Base-by-base conservation (phyloP, 2,888 invertebrate genomes). In the Lepeophtheirus nordmannii region DNA sequence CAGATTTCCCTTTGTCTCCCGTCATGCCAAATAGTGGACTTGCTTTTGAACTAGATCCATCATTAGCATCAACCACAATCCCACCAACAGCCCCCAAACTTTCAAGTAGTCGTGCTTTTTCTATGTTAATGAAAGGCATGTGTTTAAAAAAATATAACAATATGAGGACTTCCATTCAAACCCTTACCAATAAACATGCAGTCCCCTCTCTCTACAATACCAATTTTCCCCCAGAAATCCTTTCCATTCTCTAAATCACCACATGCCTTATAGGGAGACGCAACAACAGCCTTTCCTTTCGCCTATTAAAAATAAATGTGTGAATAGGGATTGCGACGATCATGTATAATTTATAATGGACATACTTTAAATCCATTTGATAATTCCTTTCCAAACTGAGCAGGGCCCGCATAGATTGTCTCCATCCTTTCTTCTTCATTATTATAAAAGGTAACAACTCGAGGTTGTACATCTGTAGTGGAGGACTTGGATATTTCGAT, bases 1-100 rank as follows among this genome's bases (percentile, higher is more conserved):
- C 85, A 30, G 78, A 30, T 30, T 30, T 30, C 7, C 30, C 82
- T 0, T 90, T 91, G 76, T 96, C 94, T 1, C 92, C 92, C 0
- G 92, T 91, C 96, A 97, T 96, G 5, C 92, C 91, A 78, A 97
- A 96, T 78, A 91, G 82, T 0, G 89, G 85, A 1, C 87, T 85
- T 1, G 87, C 85, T 63, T 80, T 83, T 39, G 83, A 81, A 58
- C 85, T 82, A 65, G 86, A 85, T 38, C 82, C 86, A 7, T 82
- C 79, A 12, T 84, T 81, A 75, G 91, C 90, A 77, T 91, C 90
- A 69, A 87, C 77, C 53, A 97, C 85, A 71, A 97, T 86, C 20
- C 87, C 87, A 22, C 86, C 88, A 41, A 83, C 77, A 0, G 87
- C 93, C 17, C 92, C 92, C 7, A 86, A 85, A 66, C 80, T 79